Evolutionary conservation across 2,113 vertebrate species (phyloP), one percentile per base, ranked within the genome.

Genomic region (Euleptes europaea): DNA sequence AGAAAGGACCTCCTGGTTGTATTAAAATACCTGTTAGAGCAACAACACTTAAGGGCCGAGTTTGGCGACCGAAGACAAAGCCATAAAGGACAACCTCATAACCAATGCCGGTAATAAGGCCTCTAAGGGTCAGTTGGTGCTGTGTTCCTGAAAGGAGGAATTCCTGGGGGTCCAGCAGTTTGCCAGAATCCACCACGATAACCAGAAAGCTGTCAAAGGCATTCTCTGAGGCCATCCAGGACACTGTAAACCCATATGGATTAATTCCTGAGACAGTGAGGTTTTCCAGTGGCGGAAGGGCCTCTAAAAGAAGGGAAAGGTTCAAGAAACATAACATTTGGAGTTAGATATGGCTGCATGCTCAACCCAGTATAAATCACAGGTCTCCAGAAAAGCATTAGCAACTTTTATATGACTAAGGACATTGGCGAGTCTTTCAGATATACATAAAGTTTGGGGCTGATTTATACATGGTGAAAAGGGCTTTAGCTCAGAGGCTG

Each of bases 231-330:
- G 96, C 96, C 95, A 89, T 96, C 97, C 97, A 97, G 90, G 96
- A 95, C 91, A 97, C 93, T 91, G 96, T 97, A 94, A 97, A 97
- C 94, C 97, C 97, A 19, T 97, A 98, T 78, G 98, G 98, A 93
- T 97, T 98, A 91, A 97, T 94, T 84, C 97, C 97, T 94, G 97
- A 97, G 96, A 99, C 95, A 90, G 96, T 98, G 95, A 99, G 95
- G 96, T 98, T 99, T 97, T 98, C 98, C 98, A 99, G 97, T 96
- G 97, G 97, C 92, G 98, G 98, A 92, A 98, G 95, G 86, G 97
- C 95, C 95, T 98, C 98, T 99, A 94, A 94, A 94, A 97, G 94
- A 93, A 95, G 95, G 96, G 94, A 95, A 92, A 77, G 93, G 90
- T 76, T 88, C 88, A 26, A 95, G 95, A 95, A 94, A 97, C 38